Conservation (phyloP, 2,888 invertebrate species). For the Troides aeacus region DNA sequence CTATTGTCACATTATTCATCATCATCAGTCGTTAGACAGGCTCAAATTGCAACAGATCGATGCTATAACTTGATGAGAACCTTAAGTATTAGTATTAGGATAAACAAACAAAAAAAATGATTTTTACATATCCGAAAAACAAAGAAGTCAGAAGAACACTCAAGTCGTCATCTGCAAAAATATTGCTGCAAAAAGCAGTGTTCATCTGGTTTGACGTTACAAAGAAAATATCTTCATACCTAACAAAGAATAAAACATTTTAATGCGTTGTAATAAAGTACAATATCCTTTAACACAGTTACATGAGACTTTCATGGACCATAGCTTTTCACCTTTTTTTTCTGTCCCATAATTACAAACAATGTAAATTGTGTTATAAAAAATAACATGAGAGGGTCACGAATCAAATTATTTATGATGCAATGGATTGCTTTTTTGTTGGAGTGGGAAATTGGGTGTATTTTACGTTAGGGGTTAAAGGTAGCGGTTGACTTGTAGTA, state of each 20-base stretch:
- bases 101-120: too few species aligned
- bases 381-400: neutral
- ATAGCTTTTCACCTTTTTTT: neutral
- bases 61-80: too few species aligned
- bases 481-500: too few species aligned
- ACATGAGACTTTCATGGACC: neutral
- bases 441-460: too few species aligned
- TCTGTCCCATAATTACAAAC: neutral
- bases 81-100: too few species aligned
- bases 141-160: neutral
- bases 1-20: too few species aligned
- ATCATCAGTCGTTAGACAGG: too few species aligned
- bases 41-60: too few species aligned
- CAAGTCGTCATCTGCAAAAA: neutral
- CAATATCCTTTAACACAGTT: neutral
- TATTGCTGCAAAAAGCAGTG: neutral
- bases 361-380: slow-evolving; percentile 1
- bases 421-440: too few species aligned
- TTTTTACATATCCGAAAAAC: too few species aligned
- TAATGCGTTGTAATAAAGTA: neutral
- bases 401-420: neutral
- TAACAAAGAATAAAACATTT: neutral
- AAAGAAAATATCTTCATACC: neutral
- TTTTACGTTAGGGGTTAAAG: too few species aligned
- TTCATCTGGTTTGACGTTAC: neutral